phyloP scores from a whole-genome alignment of 2,797 vertebrate genomes.

The Limosa lapponica region DNA sequence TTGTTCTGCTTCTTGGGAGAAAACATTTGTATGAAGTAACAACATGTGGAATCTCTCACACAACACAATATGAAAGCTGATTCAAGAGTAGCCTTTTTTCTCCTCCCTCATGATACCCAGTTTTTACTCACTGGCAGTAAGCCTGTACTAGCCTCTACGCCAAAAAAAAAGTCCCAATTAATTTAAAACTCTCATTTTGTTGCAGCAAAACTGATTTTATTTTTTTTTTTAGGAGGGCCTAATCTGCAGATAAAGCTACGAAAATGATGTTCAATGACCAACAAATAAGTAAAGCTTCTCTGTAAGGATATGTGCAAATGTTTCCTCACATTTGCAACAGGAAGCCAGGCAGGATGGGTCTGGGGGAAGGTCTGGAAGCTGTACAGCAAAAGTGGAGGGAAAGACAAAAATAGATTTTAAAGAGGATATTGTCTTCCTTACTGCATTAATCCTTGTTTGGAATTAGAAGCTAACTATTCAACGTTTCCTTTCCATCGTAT shows the following conservation, averaged over 20 bases:
- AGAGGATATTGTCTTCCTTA: slow-evolving; percentile 61
- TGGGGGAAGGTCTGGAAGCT: slow-evolving; percentile 60
- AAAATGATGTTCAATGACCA: neutral
- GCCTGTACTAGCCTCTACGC: neutral
- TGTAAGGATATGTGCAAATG: neutral
- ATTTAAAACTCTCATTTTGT: neutral
- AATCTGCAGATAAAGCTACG: neutral
- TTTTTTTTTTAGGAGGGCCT: neutral
- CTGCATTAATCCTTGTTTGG: slow-evolving; percentile 41
- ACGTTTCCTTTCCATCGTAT: slow-evolving; percentile 1
- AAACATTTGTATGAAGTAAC: slow-evolving; percentile 42
- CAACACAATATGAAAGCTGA: slow-evolving; percentile 48
- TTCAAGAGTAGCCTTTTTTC: slow-evolving; percentile 19
- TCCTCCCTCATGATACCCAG: neutral
- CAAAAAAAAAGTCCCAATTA: neutral
- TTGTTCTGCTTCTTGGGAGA: slow-evolving; percentile 57
- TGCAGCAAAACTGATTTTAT: neutral
- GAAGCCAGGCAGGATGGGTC: slow-evolving; percentile 55
- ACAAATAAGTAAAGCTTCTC: neutral
- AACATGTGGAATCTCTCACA: slow-evolving; percentile 72
- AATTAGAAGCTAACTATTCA: slow-evolving; percentile 38
- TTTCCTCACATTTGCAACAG: slow-evolving; percentile 47
- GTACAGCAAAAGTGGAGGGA: slow-evolving; percentile 41
- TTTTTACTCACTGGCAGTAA: slow-evolving; percentile 4
- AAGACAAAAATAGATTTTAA: slow-evolving; percentile 66